phyloP scores from a whole-genome alignment of 2,888 invertebrate species.

The Polymixis flavicincta region DNA sequence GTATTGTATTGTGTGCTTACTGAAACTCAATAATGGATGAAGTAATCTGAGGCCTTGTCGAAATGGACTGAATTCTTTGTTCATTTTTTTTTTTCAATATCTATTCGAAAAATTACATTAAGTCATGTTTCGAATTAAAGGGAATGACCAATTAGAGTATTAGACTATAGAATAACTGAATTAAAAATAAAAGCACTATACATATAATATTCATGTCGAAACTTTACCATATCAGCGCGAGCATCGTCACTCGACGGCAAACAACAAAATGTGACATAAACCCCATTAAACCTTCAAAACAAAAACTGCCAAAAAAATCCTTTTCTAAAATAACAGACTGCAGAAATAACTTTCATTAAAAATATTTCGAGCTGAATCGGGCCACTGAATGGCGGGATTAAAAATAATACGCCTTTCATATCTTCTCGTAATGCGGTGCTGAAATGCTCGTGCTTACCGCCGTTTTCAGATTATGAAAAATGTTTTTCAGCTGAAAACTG shows the following conservation, averaged over 20 bases:
- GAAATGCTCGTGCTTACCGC: conserved; percentile 67
- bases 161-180: not conserved
- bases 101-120: not conserved
- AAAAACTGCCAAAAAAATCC: conserved; percentile 17
- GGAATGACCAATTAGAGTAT: not conserved
- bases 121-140: not conserved
- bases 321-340: conserved; percentile 39
- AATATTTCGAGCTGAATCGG: conserved; percentile 63
- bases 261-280: not conserved
- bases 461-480: conserved; percentile 76
- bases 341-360: conserved; percentile 66
- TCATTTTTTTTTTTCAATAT: not conserved
- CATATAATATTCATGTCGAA: not conserved
- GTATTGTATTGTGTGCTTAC: conserved; percentile 40
- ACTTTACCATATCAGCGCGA: not conserved
- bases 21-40: conserved; percentile 16
- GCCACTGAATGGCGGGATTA: conserved; percentile 69
- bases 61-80: not conserved
- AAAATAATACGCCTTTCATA: conserved; percentile 73
- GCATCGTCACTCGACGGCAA: not conserved
- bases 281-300: conserved; percentile 4
- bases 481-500: conserved; percentile 68
- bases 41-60: not conserved
- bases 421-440: conserved; percentile 66
- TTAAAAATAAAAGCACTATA: not conserved